Percentiles rank a stretch among this genome's conserved stretches.
phyloP scores from a whole-genome alignment of 2,113 vertebrate genomes.

The Corythaeola cristata region DNA sequence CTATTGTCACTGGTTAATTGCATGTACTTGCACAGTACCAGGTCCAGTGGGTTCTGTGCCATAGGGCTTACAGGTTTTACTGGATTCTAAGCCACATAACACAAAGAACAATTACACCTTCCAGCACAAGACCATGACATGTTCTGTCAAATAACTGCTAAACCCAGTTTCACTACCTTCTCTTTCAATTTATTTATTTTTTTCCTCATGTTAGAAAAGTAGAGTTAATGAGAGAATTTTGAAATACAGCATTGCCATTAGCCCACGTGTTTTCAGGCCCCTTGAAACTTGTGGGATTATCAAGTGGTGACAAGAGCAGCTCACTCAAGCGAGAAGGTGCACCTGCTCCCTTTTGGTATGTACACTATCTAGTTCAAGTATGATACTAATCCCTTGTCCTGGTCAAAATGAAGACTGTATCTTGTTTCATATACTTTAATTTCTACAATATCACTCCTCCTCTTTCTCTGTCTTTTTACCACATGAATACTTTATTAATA shows the following conservation, averaged over 20 bases:
- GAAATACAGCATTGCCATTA: neutral
- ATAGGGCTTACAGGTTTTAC: neutral
- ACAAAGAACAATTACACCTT: neutral
- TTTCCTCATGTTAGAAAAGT: neutral
- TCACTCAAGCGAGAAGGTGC: neutral
- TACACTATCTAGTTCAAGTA: slow-evolving; percentile 35
- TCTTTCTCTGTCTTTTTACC: neutral
- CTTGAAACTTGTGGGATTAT: neutral
- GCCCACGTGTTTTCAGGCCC: neutral
- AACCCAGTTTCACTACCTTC: neutral
- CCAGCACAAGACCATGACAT: neutral
- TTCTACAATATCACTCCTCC: neutral
- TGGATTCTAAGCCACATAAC: neutral
- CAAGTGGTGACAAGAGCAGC: neutral
- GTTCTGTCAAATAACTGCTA: neutral
- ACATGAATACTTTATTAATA: neutral
- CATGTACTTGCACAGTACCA: neutral
- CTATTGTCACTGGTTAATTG: neutral
- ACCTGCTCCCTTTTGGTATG: slow-evolving; percentile 52
- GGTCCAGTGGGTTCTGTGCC: neutral
- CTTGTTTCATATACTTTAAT: slow-evolving; percentile 14
- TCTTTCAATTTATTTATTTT: neutral
- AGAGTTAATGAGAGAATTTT: neutral
- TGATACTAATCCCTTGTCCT: slow-evolving; percentile 49
- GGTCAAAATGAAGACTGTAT: slow-evolving; percentile 14